Conservation (phyloP, 2,113 vertebrate genomes). For the Carettochelys insculpta region DNA sequence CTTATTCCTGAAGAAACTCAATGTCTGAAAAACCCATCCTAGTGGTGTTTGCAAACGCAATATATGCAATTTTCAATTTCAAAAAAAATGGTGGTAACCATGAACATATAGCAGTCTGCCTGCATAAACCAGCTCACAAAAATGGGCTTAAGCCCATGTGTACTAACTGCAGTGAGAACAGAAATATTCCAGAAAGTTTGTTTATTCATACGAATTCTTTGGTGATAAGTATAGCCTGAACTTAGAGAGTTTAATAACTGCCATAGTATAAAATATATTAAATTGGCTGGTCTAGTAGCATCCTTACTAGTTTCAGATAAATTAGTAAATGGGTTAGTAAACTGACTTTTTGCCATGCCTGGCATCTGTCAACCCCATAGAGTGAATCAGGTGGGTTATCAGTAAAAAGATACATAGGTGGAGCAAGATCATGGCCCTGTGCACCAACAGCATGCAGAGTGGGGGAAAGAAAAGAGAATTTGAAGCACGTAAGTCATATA, state of each 20-base stretch:
- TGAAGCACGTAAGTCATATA: neutral
- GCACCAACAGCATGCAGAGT: neutral
- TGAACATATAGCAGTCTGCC: neutral
- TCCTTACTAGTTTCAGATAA: neutral
- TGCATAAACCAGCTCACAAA: neutral
- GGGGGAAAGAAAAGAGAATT: neutral
- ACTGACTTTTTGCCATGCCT: neutral
- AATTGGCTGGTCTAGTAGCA: too few relatives aligned
- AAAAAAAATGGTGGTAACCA: neutral
- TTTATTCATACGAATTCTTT: neutral
- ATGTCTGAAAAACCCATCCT: neutral
- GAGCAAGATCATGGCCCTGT: neutral
- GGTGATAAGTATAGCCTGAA: neutral
- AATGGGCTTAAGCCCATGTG: neutral
- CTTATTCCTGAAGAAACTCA: rapidly evolving
- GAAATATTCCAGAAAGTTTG: neutral
- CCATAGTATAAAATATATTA: neutral
- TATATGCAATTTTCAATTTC: neutral
- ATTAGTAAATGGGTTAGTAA: neutral
- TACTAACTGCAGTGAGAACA: neutral
- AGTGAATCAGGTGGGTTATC: neutral
- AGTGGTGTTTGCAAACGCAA: neutral
- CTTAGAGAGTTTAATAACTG: neutral
- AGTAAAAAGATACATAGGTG: neutral
- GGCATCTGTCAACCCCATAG: neutral